Base-by-base conservation (phyloP, 2,113 vertebrate species). In the Catharus minimus region DNA sequence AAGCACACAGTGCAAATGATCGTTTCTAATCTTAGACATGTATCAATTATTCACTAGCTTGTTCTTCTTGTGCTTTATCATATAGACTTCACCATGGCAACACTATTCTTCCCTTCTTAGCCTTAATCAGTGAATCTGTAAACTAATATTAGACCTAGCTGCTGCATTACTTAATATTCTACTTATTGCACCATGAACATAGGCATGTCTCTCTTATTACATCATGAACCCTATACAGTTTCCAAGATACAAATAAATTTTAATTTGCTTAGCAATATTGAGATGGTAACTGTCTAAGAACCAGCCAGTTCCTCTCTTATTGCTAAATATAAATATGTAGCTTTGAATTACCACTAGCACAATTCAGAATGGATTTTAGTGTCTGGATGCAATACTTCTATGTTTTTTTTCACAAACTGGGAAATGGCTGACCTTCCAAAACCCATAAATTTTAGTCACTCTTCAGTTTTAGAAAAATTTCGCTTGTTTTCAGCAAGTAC, bases 21-120 rank as follows among this genome's bases (percentile, higher is more conserved):
- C 1, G 17, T 95, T 94, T 91, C 95, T 94, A 96, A 96, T 97
- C 92, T 97, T 93, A 97, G 91, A 78, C 73, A 33, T 5, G 33
- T 88, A 97, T 97, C 95, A 94, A 96, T 97, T 96, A 97, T 97
- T 96, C 93, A 96, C 67, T 53, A 95, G 36, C 74, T 89, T 7
- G 22, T 89, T 92, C 81, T 89, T 86, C 94, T 86, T 91, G 86
- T 3, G 11, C 88, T 96, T 95, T 82, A 95, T 95, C 58, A 2
- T 92, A 96, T 77, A 92, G 88, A 86, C 71, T 71, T 96, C 95
- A 94, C 94, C 93, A 97, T 95, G 93, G 96, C 82, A 97, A 97
- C 95, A 58, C 65, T 30, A 43, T 80, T 93, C 78, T 95, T 91
- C 36, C 76, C 39, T 90, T 93, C 71, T 57, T 53, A 68, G 83